These are phyloP conservation scores for Sminthurinus aureus DNA, from an alignment of 2,888 invertebrate genomes.

Conservation along the genomic window DNA sequence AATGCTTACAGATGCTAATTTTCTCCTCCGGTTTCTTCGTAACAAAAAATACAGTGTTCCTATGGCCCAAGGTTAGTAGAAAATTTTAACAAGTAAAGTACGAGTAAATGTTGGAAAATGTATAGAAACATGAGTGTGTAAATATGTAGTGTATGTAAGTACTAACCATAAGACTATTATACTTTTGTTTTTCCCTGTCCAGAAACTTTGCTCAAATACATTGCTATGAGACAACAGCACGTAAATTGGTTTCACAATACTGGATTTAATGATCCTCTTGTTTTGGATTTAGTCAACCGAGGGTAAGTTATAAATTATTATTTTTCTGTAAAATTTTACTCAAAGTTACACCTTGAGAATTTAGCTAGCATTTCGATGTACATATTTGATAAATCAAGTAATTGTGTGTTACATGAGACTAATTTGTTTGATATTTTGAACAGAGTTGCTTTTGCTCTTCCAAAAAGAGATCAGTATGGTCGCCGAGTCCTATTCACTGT, in stretches of 20 bases:
- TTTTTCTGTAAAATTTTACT: background rate
- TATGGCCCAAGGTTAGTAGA: slow-evolving; percentile 72
- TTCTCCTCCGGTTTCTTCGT: slow-evolving; percentile 78
- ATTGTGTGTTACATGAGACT: too few species aligned
- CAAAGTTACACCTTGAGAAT: background rate
- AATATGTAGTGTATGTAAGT: too few species aligned
- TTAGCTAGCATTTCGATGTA: slow-evolving; percentile 12
- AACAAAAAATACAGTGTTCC: slow-evolving; percentile 81
- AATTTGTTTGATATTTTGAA: slow-evolving; percentile 53
- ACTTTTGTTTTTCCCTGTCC: too few species aligned
- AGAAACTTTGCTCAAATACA: slow-evolving; percentile 78
- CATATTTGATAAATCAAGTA: slow-evolving; percentile 13
- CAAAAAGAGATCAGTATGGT: slow-evolving; percentile 76
- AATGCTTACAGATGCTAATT: slow-evolving; percentile 70
- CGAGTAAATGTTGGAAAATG: too few species aligned
- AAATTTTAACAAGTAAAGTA: too few species aligned
- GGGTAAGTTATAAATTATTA: slow-evolving; percentile 67
- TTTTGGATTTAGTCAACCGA: slow-evolving; percentile 74
- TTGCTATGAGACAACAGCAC: slow-evolving; percentile 78
- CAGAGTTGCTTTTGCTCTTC: slow-evolving; percentile 81
- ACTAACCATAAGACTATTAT: too few species aligned
- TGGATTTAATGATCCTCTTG: slow-evolving; percentile 74
- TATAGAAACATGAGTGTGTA: too few species aligned
- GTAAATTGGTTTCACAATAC: slow-evolving; percentile 79
- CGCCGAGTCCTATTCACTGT: slow-evolving; percentile 78